These are phyloP conservation scores for Mimas tiliae DNA, from an alignment of 2,888 invertebrate genomes.

Conservation along the genomic window DNA sequence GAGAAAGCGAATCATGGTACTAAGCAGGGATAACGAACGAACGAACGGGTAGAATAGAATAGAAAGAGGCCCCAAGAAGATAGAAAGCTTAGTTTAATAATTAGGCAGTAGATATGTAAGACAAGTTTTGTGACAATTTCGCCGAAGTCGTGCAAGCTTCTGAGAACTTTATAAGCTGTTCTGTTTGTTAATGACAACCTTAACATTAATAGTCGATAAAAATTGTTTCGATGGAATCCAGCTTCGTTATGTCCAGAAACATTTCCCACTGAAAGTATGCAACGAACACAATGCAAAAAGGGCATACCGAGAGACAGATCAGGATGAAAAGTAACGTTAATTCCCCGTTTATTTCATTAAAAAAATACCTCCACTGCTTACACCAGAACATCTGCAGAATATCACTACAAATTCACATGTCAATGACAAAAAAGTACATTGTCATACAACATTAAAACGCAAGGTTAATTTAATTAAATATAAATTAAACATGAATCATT, in stretches of 20 bases:
- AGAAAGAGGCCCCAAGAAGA: no score
- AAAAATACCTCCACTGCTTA: neutral
- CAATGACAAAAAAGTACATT: neutral
- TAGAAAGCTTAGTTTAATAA: no score
- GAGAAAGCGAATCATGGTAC: no score
- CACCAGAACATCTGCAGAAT: neutral
- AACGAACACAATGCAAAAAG: no score
- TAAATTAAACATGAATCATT: neutral
- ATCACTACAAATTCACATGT: neutral
- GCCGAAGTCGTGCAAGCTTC: neutral
- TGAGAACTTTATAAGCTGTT: neutral
- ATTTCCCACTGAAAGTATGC: neutral
- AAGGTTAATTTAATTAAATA: neutral
- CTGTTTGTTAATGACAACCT: neutral
- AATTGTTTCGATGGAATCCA: neutral
- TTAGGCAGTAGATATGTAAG: no score
- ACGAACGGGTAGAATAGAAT: no score
- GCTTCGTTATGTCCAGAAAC: neutral
- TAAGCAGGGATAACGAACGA: no score
- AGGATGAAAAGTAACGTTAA: neutral
- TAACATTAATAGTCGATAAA: neutral
- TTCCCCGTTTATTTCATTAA: neutral
- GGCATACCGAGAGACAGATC: neutral
- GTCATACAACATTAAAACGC: neutral
- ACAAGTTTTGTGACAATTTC: no score